Percentiles rank a stretch among this genome's conserved stretches.
Evolutionary conservation across 2,888 invertebrate species (phyloP).

Genomic region (Plusia festucae): DNA sequence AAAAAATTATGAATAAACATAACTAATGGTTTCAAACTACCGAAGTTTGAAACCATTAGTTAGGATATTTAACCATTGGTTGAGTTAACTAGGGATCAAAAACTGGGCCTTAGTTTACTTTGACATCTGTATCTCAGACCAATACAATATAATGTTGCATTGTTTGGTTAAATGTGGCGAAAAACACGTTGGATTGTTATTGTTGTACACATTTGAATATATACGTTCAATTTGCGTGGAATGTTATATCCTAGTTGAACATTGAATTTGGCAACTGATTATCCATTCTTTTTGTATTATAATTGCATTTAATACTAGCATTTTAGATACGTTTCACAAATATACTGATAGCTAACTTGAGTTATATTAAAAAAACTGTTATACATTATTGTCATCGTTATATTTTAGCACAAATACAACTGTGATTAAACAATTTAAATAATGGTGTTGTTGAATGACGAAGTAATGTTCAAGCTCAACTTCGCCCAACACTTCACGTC

Average conservation of each 20-base stretch:
- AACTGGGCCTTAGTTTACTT: too few relatives aligned
- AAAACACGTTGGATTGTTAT: constrained; percentile 40
- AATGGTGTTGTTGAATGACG: constrained; percentile 43
- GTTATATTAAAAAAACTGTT: constrained; percentile 16
- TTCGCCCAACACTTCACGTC: constrained; percentile 40
- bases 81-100: too few relatives aligned
- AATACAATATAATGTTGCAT: constrained; percentile 11
- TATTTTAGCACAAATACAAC: constrained; percentile 48
- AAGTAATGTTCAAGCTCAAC: constrained; percentile 35
- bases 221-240: constrained; percentile 35
- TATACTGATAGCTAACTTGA: constrained; percentile 18
- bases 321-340: constrained; percentile 52
- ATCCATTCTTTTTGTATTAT: constrained; percentile 46
- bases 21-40: too few relatives aligned
- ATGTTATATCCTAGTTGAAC: constrained; percentile 25
- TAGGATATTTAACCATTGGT: too few relatives aligned
- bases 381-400: constrained; percentile 29
- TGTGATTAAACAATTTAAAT: constrained; percentile 52
- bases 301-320: constrained; percentile 64
- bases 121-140: background rate
- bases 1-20: too few relatives aligned
- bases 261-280: constrained; percentile 54
- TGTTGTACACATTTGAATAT: constrained; percentile 28
- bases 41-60: too few relatives aligned
- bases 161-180: constrained; percentile 33